These are phyloP conservation scores for Gallinago undulata DNA, from an alignment of 2,113 vertebrate genomes.

Conservation along the genomic window DNA sequence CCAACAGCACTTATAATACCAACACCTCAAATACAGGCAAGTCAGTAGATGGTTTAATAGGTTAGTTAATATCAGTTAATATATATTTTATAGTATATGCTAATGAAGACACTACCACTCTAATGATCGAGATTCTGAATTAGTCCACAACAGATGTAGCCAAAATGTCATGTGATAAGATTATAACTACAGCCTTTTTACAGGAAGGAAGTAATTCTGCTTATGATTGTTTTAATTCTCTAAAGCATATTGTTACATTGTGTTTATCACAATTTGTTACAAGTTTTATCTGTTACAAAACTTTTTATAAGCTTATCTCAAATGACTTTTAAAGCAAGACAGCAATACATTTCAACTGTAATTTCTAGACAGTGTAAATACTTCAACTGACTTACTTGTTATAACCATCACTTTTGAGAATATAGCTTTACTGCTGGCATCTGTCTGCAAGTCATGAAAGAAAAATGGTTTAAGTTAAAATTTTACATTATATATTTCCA, in stretches of 20 bases:
- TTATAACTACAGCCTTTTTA: background rate
- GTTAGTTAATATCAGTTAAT: background rate
- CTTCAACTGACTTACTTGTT: slow-evolving; percentile 86
- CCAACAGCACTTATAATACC: background rate
- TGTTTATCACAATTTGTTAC: background rate
- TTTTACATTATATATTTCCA: background rate
- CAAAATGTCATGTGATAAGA: background rate
- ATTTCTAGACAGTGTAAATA: background rate
- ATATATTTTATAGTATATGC: background rate
- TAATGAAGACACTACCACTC: background rate
- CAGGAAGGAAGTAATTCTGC: background rate
- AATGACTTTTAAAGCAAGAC: background rate
- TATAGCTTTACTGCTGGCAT: slow-evolving; percentile 93
- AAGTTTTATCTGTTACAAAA: background rate
- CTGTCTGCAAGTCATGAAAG: slow-evolving; percentile 82
- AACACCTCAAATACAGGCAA: background rate
- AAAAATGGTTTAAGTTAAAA: slow-evolving; percentile 27
- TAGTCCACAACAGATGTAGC: background rate
- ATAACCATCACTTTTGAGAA: slow-evolving; percentile 99
- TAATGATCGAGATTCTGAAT: background rate
- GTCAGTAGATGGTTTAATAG: background rate
- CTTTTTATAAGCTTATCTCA: background rate
- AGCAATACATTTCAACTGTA: background rate
- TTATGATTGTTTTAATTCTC: background rate
- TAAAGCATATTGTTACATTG: background rate